These are phyloP conservation scores for Gyps fulvus DNA, from an alignment of 2,113 vertebrate species.

Conservation along the genomic window DNA sequence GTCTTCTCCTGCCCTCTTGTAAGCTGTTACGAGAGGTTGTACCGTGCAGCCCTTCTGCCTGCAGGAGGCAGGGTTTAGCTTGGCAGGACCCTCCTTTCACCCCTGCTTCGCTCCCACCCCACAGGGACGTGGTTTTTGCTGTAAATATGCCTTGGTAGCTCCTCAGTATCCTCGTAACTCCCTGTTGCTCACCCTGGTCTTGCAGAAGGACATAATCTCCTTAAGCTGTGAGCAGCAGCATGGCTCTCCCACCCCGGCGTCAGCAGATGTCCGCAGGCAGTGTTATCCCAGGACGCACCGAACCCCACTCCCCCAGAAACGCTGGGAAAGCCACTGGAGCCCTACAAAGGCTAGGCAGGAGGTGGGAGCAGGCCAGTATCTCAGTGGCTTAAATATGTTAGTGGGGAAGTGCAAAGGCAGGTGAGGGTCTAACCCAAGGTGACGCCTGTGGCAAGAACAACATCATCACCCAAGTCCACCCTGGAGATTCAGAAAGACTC, in stretches of 20 bases:
- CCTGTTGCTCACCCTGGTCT: background rate
- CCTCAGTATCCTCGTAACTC: background rate
- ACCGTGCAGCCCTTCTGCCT: background rate
- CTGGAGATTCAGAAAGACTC: background rate
- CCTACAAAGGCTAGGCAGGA: background rate
- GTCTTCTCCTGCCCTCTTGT: background rate
- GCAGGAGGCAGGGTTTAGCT: background rate
- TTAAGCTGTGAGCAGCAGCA: background rate
- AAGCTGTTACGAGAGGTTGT: background rate
- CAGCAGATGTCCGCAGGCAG: background rate
- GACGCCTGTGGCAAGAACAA: background rate
- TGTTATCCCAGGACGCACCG: fast-evolving
- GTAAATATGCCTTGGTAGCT: background rate
- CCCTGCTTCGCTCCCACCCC: background rate
- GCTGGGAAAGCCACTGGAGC: background rate
- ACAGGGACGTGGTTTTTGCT: fast-evolving
- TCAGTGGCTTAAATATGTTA: background rate
- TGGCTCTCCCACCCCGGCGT: fast-evolving
- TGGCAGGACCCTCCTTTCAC: background rate
- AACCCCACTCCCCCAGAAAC: background rate
- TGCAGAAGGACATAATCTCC: background rate
- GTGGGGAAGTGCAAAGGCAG: background rate
- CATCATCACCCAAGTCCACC: background rate
- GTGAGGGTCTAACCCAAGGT: background rate
- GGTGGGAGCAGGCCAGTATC: background rate